Evolutionary conservation across 1,140 invertebrate genomes (phyloP), one percentile per base, ranked within the genome.

Genomic region (Dendrolimus kikuchii): DNA sequence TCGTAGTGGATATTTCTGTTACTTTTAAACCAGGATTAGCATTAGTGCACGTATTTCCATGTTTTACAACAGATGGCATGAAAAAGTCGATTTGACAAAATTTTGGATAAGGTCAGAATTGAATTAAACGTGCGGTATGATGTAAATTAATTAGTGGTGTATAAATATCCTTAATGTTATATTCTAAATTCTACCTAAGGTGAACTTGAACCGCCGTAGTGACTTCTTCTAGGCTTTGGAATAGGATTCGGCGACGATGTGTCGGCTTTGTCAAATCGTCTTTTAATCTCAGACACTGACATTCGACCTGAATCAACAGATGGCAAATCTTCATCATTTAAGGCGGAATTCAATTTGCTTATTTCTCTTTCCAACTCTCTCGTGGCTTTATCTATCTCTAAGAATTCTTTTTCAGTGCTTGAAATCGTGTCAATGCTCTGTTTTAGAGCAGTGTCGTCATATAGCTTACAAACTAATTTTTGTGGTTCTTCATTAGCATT

Each of bases 171-270:
- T 23, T 23, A 23, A 23, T 23, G 23, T 23, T 23, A 23, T 23
- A 23, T 23, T 1, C 23, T 23, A 23, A 23, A 23, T 3, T 23
- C 23, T 23, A 23, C 23, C 23, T 23, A 23, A 23, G 77, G 73
- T 44, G 74, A 71, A 50, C 59, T 74, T 4, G 71, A 57, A 48
- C 75, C 80, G 38, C 81, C 79, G 46, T 81, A 74, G 55, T 85
- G 76, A 70, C 83, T 81, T 60, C 87, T 76, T 64, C 82, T 77
- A 10, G 87, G 87, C 62, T 88, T 88, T 72, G 87, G 87, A 68
- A 88, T 85, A 5, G 86, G 87, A 73, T 88, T 88, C 56, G 87
- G 87, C 46, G 77, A 80, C 36, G 62, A 67, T 45, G 56, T 53
- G 37, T 76, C 74, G 38, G 64, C 72, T 53, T 74, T 76, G 45